phyloP scores from a whole-genome alignment of 92 coral and sea anemone genomes.

The Palythoa grandis region DNA sequence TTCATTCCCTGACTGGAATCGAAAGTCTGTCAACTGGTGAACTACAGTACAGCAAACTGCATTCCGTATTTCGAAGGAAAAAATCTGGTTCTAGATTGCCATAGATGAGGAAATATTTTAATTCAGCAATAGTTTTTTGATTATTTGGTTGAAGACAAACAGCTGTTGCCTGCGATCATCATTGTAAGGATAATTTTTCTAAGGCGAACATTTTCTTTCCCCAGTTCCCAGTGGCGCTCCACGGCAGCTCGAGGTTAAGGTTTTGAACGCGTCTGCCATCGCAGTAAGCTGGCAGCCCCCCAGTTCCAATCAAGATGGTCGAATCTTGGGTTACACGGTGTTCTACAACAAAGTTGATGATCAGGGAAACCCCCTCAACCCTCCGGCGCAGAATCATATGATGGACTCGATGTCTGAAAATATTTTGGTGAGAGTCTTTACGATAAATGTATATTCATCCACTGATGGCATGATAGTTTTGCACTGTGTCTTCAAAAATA shows the following conservation, averaged over 20 bases:
- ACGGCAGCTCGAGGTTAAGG: conserved; percentile 65
- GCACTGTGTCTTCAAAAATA: too few relatives aligned
- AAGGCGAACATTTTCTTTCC: conserved; percentile 6
- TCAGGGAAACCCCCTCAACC: conserved; percentile 64
- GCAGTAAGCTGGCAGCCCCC: conserved; percentile 80
- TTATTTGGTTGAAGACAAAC: too few relatives aligned
- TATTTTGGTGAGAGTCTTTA: conserved; percentile 53
- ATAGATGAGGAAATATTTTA: too few relatives aligned
- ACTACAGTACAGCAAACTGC: too few relatives aligned
- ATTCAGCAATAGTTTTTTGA: too few relatives aligned
- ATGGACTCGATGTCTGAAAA: conserved; percentile 60
- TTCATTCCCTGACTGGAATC: too few relatives aligned
- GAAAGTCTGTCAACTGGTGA: too few relatives aligned
- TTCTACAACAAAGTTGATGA: conserved; percentile 74
- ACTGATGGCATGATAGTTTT: too few relatives aligned
- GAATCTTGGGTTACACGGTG: conserved; percentile 80
- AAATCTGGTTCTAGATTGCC: too few relatives aligned
- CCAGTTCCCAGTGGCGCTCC: conserved; percentile 94
- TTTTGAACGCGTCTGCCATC: conserved; percentile 78
- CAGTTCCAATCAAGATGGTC: conserved; percentile 73
- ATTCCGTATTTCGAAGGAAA: too few relatives aligned
- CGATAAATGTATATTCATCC: neutral
- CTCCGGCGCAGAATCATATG: conserved; percentile 58
- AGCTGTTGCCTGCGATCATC: neutral
- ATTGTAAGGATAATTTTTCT: neutral